Percentiles rank a stretch among this genome's conserved stretches.
phyloP scores from a whole-genome alignment of 2,888 invertebrate genomes.

The Halictus quadricinctus region DNA sequence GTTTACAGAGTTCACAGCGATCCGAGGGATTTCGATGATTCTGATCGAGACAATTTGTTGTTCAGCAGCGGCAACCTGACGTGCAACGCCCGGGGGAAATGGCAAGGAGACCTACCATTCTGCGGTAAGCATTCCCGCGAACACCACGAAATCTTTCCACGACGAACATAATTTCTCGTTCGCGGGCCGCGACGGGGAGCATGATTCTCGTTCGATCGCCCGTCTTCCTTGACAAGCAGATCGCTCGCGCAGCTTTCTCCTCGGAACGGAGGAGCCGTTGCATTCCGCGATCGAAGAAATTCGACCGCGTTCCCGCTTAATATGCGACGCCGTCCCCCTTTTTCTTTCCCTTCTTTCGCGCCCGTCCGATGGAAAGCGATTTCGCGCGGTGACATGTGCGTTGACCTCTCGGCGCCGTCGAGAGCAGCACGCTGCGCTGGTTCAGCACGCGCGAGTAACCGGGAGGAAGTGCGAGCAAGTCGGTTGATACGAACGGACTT shows the following conservation, averaged over 20 bases:
- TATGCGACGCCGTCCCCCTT: slow-evolving; percentile 33
- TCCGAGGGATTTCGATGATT: slow-evolving; percentile 29
- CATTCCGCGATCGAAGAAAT: slow-evolving; percentile 39
- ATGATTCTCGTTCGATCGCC: slow-evolving; percentile 27
- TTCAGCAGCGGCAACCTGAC: slow-evolving; percentile 85
- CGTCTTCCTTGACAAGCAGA: slow-evolving; percentile 41
- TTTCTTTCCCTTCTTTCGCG: not conserved
- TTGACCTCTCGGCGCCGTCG: slow-evolving; percentile 18
- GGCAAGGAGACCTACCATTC: slow-evolving; percentile 92
- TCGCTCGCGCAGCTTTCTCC: slow-evolving; percentile 59
- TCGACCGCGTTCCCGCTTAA: slow-evolving; percentile 33
- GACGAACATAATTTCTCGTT: slow-evolving; percentile 20
- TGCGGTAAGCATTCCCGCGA: slow-evolving; percentile 86
- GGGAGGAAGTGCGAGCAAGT: not conserved
- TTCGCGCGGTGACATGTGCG: slow-evolving; percentile 21
- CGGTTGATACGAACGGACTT: not conserved
- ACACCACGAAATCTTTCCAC: not conserved
- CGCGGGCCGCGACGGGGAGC: slow-evolving; percentile 7
- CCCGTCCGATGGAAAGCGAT: slow-evolving; percentile 43
- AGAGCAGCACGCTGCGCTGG: too few relatives aligned
- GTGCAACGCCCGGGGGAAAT: slow-evolving; percentile 89
- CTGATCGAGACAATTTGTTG: slow-evolving; percentile 55
- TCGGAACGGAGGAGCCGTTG: slow-evolving; percentile 16
- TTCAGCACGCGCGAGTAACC: not conserved
- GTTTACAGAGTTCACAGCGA: slow-evolving; percentile 17